phyloP scores from a whole-genome alignment of 2,797 vertebrate species.

The Megaceryle alcyon region DNA sequence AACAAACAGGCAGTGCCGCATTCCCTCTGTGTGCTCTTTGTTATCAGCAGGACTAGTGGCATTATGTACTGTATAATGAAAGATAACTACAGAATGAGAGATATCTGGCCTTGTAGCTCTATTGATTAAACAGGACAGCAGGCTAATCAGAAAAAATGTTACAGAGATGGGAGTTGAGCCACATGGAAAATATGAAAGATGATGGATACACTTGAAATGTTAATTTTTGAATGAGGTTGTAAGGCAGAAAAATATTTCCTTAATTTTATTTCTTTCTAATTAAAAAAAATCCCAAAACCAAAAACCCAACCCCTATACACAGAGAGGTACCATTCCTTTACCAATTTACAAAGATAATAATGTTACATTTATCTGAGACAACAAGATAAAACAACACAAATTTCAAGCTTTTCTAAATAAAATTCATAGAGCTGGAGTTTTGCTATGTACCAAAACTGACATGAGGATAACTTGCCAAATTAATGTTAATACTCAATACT shows the following conservation, averaged over 20 bases:
- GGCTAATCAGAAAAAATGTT: conserved; percentile 68
- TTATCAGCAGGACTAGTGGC: conserved; percentile 66
- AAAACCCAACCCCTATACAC: background rate
- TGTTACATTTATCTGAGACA: background rate
- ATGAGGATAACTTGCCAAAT: background rate
- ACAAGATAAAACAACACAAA: background rate
- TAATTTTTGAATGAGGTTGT: conserved; percentile 32
- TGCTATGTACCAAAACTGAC: background rate
- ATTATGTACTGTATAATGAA: conserved; percentile 70
- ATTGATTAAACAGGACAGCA: conserved; percentile 75
- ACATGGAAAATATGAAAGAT: conserved; percentile 46
- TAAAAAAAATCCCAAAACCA: background rate
- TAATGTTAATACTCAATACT: background rate
- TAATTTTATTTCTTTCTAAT: background rate
- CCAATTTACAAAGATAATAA: background rate
- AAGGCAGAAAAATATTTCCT: background rate
- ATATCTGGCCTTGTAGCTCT: conserved; percentile 65
- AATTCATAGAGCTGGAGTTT: background rate
- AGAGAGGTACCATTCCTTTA: background rate
- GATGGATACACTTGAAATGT: conserved; percentile 28
- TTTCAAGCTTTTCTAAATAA: background rate
- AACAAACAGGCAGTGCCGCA: conserved; percentile 61
- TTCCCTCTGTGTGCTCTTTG: conserved; percentile 63
- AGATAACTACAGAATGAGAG: conserved; percentile 68
- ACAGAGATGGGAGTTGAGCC: background rate